Conservation (phyloP, 1,140 invertebrate genomes). For the Caerostris extrusa region DNA sequence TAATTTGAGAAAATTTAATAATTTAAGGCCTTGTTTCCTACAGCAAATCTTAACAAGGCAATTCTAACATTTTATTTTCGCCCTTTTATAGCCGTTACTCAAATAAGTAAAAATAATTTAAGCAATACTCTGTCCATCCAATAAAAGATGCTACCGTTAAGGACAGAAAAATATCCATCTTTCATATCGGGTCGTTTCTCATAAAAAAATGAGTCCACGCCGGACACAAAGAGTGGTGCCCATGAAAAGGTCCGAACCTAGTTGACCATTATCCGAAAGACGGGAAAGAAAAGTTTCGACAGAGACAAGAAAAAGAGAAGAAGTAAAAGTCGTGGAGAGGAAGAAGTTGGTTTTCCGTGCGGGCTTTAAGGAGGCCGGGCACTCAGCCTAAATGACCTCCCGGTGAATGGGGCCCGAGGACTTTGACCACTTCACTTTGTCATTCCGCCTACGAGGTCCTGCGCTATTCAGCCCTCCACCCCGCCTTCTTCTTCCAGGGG, state of each 20-base stretch:
- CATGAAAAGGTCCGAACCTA: slow-evolving; percentile 49
- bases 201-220: slow-evolving; percentile 21
- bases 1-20: too few relatives aligned
- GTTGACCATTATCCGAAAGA: slow-evolving; percentile 59
- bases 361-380: slow-evolving; percentile 58
- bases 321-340: slow-evolving; percentile 28
- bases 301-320: background rate
- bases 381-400: slow-evolving; percentile 75
- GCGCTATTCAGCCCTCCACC: slow-evolving; percentile 1
- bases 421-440: slow-evolving; percentile 76
- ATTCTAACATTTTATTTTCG: too few relatives aligned
- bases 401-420: slow-evolving; percentile 50
- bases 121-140: too few relatives aligned
- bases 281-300: slow-evolving; percentile 52
- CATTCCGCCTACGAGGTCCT: slow-evolving; percentile 55
- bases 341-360: slow-evolving; percentile 42
- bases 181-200: too few relatives aligned
- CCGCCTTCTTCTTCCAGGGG: background rate
- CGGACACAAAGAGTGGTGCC: background rate
- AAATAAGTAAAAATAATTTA: too few relatives aligned
- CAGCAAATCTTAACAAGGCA: too few relatives aligned
- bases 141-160: too few relatives aligned
- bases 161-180: too few relatives aligned
- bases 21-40: too few relatives aligned
- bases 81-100: too few relatives aligned